A percentile compares a stretch with the other conserved stretches of the same genome.
These are phyloP conservation scores for Leptinotarsa undecemlineata DNA, from an alignment of 1,140 invertebrate genomes.

Conservation along the genomic window DNA sequence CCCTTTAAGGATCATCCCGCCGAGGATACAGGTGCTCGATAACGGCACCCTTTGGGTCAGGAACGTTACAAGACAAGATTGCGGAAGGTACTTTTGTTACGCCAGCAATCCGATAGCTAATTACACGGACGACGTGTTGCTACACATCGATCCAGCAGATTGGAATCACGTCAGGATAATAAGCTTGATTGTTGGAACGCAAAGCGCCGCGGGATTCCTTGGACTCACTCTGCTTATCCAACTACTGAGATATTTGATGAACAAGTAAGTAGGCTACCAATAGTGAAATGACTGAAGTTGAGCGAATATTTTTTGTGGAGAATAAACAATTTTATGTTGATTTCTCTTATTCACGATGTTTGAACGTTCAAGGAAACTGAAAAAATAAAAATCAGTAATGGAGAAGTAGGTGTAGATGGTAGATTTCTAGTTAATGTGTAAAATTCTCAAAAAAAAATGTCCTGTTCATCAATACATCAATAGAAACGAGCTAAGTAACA, in stretches of 20 bases:
- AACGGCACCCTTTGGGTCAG: slow-evolving; percentile 61
- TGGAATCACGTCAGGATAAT: slow-evolving; percentile 81
- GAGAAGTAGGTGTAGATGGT: too few species aligned
- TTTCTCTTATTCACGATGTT: too few species aligned
- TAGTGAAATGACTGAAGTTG: too few species aligned
- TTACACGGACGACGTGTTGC: slow-evolving; percentile 68
- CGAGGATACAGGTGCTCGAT: slow-evolving; percentile 60
- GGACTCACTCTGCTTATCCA: slow-evolving; percentile 77
- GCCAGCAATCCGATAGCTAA: slow-evolving; percentile 83
- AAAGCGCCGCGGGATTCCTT: slow-evolving; percentile 78
- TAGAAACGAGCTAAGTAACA: too few species aligned
- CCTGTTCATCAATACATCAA: too few species aligned
- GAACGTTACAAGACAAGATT: slow-evolving; percentile 71
- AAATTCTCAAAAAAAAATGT: too few species aligned
- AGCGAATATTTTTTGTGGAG: too few species aligned
- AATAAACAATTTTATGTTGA: too few species aligned
- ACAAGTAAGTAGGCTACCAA: slow-evolving; percentile 64
- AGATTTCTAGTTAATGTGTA: too few species aligned
- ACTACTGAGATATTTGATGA: slow-evolving; percentile 69
- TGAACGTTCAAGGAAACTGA: too few species aligned
- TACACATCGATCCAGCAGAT: slow-evolving; percentile 80
- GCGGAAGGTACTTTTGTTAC: slow-evolving; percentile 86
- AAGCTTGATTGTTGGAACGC: slow-evolving; percentile 79
- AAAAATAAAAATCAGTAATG: too few species aligned
- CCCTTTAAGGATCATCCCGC: slow-evolving; percentile 57